phyloP scores from a whole-genome alignment of 2,113 vertebrate genomes.

The Oxyura jamaicensis region DNA sequence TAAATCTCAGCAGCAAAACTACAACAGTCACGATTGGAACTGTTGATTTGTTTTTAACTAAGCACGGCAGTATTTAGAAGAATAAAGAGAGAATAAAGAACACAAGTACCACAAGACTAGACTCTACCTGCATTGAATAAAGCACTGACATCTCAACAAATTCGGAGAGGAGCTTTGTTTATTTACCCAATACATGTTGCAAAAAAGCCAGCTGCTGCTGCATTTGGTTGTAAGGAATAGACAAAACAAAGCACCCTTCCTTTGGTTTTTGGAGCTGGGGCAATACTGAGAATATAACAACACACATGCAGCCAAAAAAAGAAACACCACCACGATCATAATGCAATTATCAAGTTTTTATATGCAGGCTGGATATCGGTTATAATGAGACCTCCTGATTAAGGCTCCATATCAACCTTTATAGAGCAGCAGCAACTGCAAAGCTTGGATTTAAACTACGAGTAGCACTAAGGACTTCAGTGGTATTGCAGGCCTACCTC shows the following conservation, averaged over 20 bases:
- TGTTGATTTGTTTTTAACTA: neutral
- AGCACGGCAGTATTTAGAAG: neutral
- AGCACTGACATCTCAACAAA: neutral
- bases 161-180: neutral
- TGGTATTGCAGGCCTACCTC: neutral
- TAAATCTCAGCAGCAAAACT: neutral
- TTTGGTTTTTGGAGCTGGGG: neutral
- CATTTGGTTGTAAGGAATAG: neutral
- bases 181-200: fast-evolving
- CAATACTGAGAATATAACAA: neutral
- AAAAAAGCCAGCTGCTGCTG: neutral
- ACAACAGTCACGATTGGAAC: neutral
- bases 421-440: neutral
- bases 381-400: fast-evolving
- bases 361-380: neutral
- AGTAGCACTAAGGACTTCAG: neutral
- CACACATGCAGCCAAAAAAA: neutral
- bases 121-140: neutral
- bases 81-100: neutral
- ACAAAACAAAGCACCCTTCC: neutral
- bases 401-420: neutral
- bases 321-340: fast-evolving
- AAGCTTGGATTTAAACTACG: neutral
- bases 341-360: neutral
- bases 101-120: neutral